phyloP scores from a whole-genome alignment of 2,888 invertebrate genomes.

The Agrenia bidenticulata region DNA sequence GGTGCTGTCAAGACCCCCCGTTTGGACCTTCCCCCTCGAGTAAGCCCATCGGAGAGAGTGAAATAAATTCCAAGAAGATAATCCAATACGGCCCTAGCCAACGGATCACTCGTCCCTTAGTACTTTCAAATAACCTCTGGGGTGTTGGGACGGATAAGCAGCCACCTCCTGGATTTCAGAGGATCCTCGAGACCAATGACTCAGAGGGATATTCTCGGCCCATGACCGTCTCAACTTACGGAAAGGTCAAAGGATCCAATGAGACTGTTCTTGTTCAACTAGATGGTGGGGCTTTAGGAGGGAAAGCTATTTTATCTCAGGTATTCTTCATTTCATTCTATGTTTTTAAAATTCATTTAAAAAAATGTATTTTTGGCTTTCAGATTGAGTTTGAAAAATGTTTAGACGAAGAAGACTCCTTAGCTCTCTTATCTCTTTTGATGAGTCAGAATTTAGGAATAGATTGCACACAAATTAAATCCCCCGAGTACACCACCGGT shows the following conservation, averaged over 20 bases:
- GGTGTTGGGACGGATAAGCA: conserved; percentile 24
- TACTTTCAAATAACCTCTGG: conserved; percentile 29
- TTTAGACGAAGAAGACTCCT: conserved; percentile 39
- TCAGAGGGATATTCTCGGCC: conserved; percentile 49
- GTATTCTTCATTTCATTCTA: no score
- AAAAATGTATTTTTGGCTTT: conserved; percentile 36
- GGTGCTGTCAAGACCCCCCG: conserved; percentile 49
- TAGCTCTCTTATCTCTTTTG: conserved; percentile 69
- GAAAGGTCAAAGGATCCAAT: conserved; percentile 33
- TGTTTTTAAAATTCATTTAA: conserved; percentile 20
- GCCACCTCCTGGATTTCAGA: conserved; percentile 38
- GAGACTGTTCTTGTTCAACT: conserved; percentile 41
- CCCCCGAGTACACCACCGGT: conserved; percentile 63
- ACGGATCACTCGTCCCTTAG: conserved; percentile 33
- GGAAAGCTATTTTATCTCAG: conserved; percentile 78
- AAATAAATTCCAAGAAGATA: conserved; percentile 19
- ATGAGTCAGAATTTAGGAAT: conserved; percentile 63
- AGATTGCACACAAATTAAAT: conserved; percentile 60
- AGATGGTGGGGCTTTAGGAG: conserved; percentile 63
- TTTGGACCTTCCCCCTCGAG: conserved; percentile 32
- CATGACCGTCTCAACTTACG: conserved; percentile 45
- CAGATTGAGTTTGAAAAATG: conserved; percentile 75
- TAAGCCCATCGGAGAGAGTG: neutral
- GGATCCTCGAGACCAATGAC: conserved; percentile 46
- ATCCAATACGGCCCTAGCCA: conserved; percentile 33